These are phyloP conservation scores for Leucophora obtusa DNA, from an alignment of 2,888 invertebrate genomes.

Conservation along the genomic window DNA sequence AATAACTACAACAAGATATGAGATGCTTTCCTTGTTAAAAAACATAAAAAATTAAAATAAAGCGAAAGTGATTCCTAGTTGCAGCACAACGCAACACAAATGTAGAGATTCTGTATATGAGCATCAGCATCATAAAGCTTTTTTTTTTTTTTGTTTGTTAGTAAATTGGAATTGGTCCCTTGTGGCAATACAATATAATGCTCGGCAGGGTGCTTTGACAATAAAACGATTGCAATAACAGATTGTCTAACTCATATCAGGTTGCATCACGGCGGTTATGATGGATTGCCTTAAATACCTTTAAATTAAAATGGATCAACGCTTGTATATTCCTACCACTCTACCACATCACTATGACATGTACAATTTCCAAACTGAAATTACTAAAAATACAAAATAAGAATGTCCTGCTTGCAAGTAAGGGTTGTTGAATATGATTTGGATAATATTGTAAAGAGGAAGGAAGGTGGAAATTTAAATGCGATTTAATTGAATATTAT, in stretches of 20 bases:
- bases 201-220: slow-evolving; percentile 74
- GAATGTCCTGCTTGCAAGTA: slow-evolving; percentile 26
- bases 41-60: slow-evolving; percentile 1
- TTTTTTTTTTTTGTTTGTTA: slow-evolving; percentile 42
- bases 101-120: slow-evolving; percentile 27
- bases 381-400: background rate
- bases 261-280: slow-evolving; percentile 73
- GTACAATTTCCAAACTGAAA: background rate
- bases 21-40: slow-evolving; percentile 57
- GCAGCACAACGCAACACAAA: slow-evolving; percentile 40
- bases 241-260: slow-evolving; percentile 77
- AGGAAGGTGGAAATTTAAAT: slow-evolving; percentile 69
- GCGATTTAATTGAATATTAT: slow-evolving; percentile 73
- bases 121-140: slow-evolving; percentile 50
- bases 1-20: slow-evolving; percentile 44
- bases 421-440: slow-evolving; percentile 38
- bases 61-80: slow-evolving; percentile 56
- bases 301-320: slow-evolving; percentile 76
- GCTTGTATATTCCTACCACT: slow-evolving; percentile 67
- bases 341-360: slow-evolving; percentile 28
- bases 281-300: slow-evolving; percentile 78
- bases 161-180: slow-evolving; percentile 78
- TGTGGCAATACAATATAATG: slow-evolving; percentile 78
- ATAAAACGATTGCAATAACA: slow-evolving; percentile 73
- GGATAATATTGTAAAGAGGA: slow-evolving; percentile 22